Evolutionary conservation across 2,797 vertebrate species (phyloP), one percentile per base, ranked within the genome.

Genomic region (Cynodonichthys magdalenae): DNA sequence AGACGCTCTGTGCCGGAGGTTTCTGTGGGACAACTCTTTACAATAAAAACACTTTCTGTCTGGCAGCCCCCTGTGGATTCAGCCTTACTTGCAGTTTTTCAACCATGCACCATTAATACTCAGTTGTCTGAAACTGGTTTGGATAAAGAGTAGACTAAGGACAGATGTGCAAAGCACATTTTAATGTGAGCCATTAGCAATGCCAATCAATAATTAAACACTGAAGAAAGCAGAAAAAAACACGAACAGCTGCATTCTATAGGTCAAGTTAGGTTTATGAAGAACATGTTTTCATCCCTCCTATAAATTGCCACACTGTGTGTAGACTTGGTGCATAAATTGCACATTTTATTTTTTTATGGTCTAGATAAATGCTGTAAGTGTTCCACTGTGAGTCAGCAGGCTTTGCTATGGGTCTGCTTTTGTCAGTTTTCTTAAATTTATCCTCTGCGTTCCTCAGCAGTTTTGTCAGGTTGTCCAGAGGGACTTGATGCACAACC

Each of bases 201-300:
- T 62, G 77, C 66, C 61, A 68, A 42, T 84, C 65, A 76, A 74
- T 84, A 59, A 73, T 77, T 77, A 75, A 63, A 47, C 27, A 71
- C 44, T 12, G 49, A 69, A 67, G 28, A 9, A 29, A 12, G 44
- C 9, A 3, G 17, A 59, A 36, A 29, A 29, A 45, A 18, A 27
- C 8, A 15, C 3, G 11, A 18, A 14, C 10, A 48, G 57, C 46
- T 49, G 47, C 4, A 41, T 17, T 50, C 19, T 41, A 20, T 15
- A 27, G 18, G 24, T 59, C 54, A 29, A 28, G 41, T n/a, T 27
- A 28, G 45, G 54, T 45, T 45, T 17, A 44, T 7, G 24, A 29
- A 29, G 17, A 57, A 45, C 12, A 4, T 44, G 11, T 17, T 27
- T 28, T 56, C 17, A 10, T 28, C 24, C 41, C 15, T 56, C 54